Evolutionary conservation across 2,113 vertebrate genomes (phyloP).

Genomic region (Pelecanus crispus): DNA sequence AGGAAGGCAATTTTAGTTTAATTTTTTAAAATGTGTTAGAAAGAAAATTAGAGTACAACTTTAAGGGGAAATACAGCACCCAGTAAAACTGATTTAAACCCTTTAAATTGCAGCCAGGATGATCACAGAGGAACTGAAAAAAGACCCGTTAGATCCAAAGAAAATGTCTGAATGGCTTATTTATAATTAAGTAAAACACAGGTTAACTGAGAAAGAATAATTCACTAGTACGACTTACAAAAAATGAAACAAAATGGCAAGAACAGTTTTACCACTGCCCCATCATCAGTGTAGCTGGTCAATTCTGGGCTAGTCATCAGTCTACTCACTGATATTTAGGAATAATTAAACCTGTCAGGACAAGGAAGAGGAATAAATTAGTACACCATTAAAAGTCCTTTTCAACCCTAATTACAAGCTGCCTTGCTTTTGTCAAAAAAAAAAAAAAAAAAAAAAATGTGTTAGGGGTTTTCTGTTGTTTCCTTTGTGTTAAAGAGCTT

Average conservation of each 20-base stretch:
- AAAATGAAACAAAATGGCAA: background rate
- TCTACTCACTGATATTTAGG: conserved; percentile 25
- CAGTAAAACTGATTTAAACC: background rate
- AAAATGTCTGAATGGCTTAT: background rate
- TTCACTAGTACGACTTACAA: background rate
- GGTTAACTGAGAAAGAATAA: background rate
- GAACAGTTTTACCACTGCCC: background rate
- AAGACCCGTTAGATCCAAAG: background rate
- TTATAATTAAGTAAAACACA: background rate
- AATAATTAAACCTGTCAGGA: conserved; percentile 56
- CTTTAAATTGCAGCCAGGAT: background rate
- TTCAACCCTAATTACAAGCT: conserved; percentile 28
- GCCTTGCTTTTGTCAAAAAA: background rate
- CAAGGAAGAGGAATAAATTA: conserved; percentile 49
- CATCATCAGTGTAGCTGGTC: background rate
- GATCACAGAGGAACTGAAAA: background rate
- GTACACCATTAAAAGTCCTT: conserved; percentile 2
- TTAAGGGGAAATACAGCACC: background rate
- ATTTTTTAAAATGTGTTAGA: background rate
- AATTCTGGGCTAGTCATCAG: background rate
- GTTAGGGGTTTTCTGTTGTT: background rate
- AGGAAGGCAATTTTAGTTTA: background rate
- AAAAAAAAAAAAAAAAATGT: accelerated
- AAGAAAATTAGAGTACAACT: background rate
- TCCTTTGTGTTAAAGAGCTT: background rate